Conservation (phyloP, 2,113 vertebrate species). For the Strix uralensis region DNA sequence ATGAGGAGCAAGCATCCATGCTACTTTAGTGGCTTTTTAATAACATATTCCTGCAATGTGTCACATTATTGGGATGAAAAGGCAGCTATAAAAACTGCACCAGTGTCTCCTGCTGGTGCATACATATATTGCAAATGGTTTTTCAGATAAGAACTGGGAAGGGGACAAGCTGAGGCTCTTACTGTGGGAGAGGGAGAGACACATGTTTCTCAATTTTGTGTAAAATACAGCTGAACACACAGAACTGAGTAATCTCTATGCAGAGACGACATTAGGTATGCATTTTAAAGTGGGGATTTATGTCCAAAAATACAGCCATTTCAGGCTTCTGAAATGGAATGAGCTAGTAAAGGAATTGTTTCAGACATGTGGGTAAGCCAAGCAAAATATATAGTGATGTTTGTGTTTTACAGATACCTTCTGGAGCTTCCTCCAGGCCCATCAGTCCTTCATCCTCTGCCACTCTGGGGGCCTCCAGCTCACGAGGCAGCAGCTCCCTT, state of each 20-base stretch:
- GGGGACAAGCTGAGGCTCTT: not conserved
- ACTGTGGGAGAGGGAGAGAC: not conserved
- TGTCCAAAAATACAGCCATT: not conserved
- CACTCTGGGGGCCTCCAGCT: not conserved
- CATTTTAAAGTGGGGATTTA: not conserved
- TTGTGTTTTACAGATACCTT: slow-evolving; percentile 72
- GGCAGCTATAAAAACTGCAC: not conserved
- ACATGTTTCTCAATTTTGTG: not conserved
- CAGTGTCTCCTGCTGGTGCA: slow-evolving; percentile 60
- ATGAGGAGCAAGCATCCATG: not conserved
- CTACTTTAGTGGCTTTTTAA: not conserved
- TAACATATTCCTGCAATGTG: not conserved
- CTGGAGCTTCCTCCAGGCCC: slow-evolving; percentile 69
- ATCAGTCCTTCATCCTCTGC: slow-evolving; percentile 64
- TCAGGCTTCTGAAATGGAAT: not conserved
- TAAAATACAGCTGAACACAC: fast-evolving
- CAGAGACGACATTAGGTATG: not conserved
- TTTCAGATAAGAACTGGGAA: not conserved
- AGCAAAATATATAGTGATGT: not conserved
- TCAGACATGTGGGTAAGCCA: not conserved
- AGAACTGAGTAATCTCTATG: not conserved
- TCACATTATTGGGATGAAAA: not conserved
- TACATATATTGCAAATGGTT: not conserved
- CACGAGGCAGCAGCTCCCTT: slow-evolving; percentile 10
- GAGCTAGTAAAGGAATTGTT: not conserved